A percentile compares a stretch with the other conserved stretches of the same genome.
Evolutionary conservation across 2,797 vertebrate species (phyloP).

Genomic region (Rachycentron canadum): DNA sequence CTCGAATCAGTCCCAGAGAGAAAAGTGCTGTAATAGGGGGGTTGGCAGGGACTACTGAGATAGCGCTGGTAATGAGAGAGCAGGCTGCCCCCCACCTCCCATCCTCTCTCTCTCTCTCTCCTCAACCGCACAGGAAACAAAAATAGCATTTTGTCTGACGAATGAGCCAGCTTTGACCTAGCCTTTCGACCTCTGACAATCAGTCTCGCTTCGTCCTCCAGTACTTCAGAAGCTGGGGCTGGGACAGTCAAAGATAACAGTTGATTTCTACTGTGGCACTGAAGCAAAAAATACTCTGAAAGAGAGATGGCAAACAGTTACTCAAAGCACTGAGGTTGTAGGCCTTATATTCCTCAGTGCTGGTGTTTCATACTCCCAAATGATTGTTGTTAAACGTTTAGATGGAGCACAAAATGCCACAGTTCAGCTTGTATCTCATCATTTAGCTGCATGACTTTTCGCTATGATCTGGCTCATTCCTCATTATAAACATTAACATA

Average conservation of each 20-base stretch:
- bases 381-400: constrained; percentile 67
- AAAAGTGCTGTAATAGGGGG: constrained; percentile 72
- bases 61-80: constrained; percentile 90
- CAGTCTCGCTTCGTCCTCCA: constrained; percentile 93
- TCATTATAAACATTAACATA: constrained; percentile 76
- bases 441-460: constrained; percentile 39
- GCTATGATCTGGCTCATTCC: constrained; percentile 46
- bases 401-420: constrained; percentile 50
- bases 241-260: constrained; percentile 80
- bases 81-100: constrained; percentile 63
- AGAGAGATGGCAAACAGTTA: constrained; percentile 72
- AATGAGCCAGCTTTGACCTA: constrained; percentile 94
- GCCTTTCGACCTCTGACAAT: constrained; percentile 97
- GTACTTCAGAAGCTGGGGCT: constrained; percentile 73
- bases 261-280: constrained; percentile 87
- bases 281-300: constrained; percentile 63
- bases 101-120: constrained; percentile 74
- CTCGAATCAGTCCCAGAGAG: constrained; percentile 71
- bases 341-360: constrained; percentile 44
- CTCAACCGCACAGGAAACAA: constrained; percentile 91
- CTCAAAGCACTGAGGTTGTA: constrained; percentile 64
- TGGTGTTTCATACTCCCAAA: constrained; percentile 42
- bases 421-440: constrained; percentile 40
- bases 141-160: constrained; percentile 95
- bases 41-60: constrained; percentile 76